Percentiles rank a stretch among this genome's conserved stretches.
These are phyloP conservation scores for Dicycla oo DNA, from an alignment of 2,888 invertebrate species.

Conservation along the genomic window DNA sequence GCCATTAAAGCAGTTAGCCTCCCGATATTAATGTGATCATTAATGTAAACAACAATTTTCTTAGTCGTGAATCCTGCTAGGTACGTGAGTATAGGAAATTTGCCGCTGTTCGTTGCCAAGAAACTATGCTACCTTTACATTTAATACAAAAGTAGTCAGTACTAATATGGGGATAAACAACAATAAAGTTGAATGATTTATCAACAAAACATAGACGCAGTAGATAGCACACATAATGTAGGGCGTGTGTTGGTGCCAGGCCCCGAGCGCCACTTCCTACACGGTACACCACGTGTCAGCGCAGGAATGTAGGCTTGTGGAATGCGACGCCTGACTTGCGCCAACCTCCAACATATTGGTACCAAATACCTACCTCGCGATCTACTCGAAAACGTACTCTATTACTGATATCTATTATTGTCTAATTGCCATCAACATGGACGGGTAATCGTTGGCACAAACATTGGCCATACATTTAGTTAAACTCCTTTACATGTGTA, in stretches of 20 bases:
- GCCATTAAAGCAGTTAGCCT: constrained; percentile 48
- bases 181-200: constrained; percentile 62
- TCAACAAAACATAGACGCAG: constrained; percentile 54
- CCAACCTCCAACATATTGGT: constrained; percentile 53
- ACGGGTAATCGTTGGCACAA: constrained; percentile 46
- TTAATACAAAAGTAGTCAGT: constrained; percentile 38
- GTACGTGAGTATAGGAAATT: constrained; percentile 35
- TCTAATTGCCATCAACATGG: constrained; percentile 40
- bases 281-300: constrained; percentile 65
- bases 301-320: constrained; percentile 68
- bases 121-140: constrained; percentile 38
- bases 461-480: constrained; percentile 56
- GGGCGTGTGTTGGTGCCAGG: constrained; percentile 60
- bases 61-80: constrained; percentile 45
- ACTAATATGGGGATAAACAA: constrained; percentile 52
- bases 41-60: constrained; percentile 57
- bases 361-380: constrained; percentile 35
- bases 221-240: constrained; percentile 50
- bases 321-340: constrained; percentile 62
- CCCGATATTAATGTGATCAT: constrained; percentile 58
- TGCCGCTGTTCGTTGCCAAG: constrained; percentile 48
- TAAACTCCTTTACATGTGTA: constrained; percentile 60
- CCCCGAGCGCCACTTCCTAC: constrained; percentile 64
- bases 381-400: constrained; percentile 53
- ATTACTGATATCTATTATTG: constrained; percentile 35